These are phyloP conservation scores for Thermophis baileyi DNA, from an alignment of 2,113 vertebrate species.

Conservation along the genomic window DNA sequence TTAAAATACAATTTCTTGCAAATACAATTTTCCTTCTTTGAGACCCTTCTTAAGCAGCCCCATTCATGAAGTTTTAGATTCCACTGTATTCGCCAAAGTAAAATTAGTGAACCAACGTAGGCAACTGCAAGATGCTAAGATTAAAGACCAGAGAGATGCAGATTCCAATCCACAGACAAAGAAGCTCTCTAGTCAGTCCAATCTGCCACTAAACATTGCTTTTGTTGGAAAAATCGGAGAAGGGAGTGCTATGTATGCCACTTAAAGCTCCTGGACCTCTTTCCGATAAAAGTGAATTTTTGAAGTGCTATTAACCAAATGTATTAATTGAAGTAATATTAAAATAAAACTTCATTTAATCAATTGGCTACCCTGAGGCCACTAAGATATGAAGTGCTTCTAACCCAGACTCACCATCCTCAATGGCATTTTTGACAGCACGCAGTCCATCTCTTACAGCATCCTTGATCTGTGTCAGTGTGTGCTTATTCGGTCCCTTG, in stretches of 20 bases:
- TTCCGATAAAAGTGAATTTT: neutral
- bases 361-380: neutral
- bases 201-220: neutral
- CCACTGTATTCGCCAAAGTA: neutral
- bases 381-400: neutral
- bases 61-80: neutral
- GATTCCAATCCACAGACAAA: neutral
- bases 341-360: neutral
- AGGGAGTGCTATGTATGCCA: neutral
- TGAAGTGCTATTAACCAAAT: neutral
- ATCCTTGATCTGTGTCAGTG: conserved; percentile 94
- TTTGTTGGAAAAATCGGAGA: neutral
- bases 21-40: neutral
- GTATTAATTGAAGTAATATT: neutral
- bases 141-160: neutral
- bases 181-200: neutral
- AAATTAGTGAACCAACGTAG: neutral
- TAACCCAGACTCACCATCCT: conserved; percentile 80
- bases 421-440: conserved; percentile 95
- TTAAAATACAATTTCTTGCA: neutral
- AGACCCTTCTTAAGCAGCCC: neutral
- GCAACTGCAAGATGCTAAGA: neutral
- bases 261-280: neutral
- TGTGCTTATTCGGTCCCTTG: conserved; percentile 95
- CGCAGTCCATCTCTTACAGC: conserved; percentile 90